phyloP scores from a whole-genome alignment of 2,797 vertebrate genomes.

The Rhinoraja longicauda region DNA sequence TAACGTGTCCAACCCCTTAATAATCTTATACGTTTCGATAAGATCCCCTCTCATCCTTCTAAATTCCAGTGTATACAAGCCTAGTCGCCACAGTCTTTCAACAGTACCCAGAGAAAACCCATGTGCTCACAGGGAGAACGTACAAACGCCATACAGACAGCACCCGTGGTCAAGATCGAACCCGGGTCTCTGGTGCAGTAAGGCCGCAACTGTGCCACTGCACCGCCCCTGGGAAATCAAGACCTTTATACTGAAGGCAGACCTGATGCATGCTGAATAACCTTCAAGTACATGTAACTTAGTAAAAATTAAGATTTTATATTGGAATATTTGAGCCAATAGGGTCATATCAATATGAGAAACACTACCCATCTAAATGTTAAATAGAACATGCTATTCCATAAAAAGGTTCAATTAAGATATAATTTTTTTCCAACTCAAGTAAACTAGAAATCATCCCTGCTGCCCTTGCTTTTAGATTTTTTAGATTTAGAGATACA shows the following conservation, averaged over 20 bases:
- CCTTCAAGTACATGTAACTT: neutral
- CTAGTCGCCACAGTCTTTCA: no score
- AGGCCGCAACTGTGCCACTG: no score
- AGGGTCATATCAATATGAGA: neutral
- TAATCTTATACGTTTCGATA: no score
- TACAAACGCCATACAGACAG: no score
- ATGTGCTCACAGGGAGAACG: no score
- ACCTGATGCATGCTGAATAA: neutral
- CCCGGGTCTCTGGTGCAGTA: no score
- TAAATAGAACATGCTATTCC: conserved; percentile 12
- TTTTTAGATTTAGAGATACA: no score
- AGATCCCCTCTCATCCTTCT: no score
- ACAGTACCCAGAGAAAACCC: no score
- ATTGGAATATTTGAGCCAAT: neutral
- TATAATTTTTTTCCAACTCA: neutral
- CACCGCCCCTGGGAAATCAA: neutral
- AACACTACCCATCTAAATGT: neutral
- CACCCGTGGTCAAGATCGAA: no score
- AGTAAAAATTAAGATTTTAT: conserved; percentile 10
- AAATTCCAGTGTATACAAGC: no score
- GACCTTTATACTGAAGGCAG: neutral
- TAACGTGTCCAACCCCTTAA: no score
- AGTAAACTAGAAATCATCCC: neutral
- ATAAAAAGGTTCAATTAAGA: conserved; percentile 10
- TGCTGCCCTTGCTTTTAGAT: neutral